Evolutionary conservation across 2,797 vertebrate genomes (phyloP).

Genomic region (Sphenodon punctatus): DNA sequence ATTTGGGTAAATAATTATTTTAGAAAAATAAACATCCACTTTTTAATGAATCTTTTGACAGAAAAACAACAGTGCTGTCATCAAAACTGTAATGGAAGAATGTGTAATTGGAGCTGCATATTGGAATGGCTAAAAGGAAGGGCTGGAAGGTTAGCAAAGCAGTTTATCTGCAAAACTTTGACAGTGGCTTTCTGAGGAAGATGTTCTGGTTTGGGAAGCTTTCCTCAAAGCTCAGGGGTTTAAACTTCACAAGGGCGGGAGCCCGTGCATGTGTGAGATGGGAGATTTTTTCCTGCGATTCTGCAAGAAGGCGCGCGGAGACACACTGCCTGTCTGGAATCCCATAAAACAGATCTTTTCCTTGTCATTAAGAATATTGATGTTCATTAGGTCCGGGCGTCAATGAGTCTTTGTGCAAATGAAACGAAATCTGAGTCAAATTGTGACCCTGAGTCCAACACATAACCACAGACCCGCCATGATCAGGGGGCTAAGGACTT

Average conservation of each 20-base stretch:
- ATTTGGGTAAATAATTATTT: background rate
- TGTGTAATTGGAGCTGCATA: slow-evolving; percentile 41
- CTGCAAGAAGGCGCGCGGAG: slow-evolving; percentile 64
- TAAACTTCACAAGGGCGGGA: slow-evolving; percentile 12
- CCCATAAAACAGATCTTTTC: slow-evolving; percentile 84
- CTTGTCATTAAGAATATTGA: slow-evolving; percentile 95
- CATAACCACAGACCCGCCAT: slow-evolving; percentile 22
- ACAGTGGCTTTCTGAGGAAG: slow-evolving; percentile 35
- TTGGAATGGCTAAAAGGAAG: slow-evolving; percentile 53
- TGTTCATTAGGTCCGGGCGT: slow-evolving; percentile 90
- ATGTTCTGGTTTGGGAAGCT: slow-evolving; percentile 26
- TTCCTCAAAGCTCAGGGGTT: slow-evolving; percentile 22
- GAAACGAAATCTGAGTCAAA: slow-evolving; percentile 94
- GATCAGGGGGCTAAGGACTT: background rate
- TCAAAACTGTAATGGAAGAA: slow-evolving; percentile 55
- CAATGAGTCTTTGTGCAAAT: slow-evolving; percentile 95
- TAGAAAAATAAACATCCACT: slow-evolving; percentile 2
- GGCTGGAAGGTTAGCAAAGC: background rate
- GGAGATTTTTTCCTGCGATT: slow-evolving; percentile 55
- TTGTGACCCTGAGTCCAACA: slow-evolving; percentile 87
- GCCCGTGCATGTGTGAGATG: background rate
- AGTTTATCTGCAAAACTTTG: slow-evolving; percentile 49
- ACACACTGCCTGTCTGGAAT: slow-evolving; percentile 77
- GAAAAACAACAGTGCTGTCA: slow-evolving; percentile 26
- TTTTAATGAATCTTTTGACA: slow-evolving; percentile 57